These are phyloP conservation scores for Actinia tenebrosa DNA, from an alignment of 64 coral and sea anemone species.

Conservation along the genomic window DNA sequence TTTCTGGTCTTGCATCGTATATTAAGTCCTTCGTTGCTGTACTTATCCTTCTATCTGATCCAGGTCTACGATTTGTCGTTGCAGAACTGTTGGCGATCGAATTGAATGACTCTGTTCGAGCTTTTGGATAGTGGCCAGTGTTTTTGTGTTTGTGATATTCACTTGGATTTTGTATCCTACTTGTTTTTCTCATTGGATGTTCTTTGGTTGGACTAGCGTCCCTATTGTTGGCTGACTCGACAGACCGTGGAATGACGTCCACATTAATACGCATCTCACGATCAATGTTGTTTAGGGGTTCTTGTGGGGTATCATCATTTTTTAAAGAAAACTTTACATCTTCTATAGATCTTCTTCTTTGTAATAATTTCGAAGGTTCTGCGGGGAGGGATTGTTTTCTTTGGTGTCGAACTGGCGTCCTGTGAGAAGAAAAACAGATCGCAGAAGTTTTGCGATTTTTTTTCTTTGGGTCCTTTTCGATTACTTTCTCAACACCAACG, in stretches of 20 bases:
- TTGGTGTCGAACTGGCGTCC: not conserved
- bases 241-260: not conserved
- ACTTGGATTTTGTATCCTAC: not conserved
- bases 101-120: slow-evolving; percentile 2
- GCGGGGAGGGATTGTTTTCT: not conserved
- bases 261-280: not conserved
- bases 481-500: not conserved
- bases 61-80: not conserved
- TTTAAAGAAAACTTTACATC: not conserved
- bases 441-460: not conserved
- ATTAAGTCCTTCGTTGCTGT: slow-evolving; percentile 1
- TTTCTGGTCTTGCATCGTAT: slow-evolving; percentile 60
- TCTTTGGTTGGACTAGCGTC: not conserved
- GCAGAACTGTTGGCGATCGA: not conserved
- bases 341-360: not conserved
- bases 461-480: not conserved
- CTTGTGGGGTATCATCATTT: not conserved
- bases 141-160: not conserved
- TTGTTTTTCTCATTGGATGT: not conserved
- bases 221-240: not conserved
- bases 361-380: not conserved
- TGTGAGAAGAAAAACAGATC: not conserved
- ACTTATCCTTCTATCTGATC: not conserved
- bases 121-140: not conserved
- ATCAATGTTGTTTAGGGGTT: not conserved